These are phyloP conservation scores for Arge pagana DNA, from an alignment of 2,888 invertebrate genomes.

Conservation along the genomic window DNA sequence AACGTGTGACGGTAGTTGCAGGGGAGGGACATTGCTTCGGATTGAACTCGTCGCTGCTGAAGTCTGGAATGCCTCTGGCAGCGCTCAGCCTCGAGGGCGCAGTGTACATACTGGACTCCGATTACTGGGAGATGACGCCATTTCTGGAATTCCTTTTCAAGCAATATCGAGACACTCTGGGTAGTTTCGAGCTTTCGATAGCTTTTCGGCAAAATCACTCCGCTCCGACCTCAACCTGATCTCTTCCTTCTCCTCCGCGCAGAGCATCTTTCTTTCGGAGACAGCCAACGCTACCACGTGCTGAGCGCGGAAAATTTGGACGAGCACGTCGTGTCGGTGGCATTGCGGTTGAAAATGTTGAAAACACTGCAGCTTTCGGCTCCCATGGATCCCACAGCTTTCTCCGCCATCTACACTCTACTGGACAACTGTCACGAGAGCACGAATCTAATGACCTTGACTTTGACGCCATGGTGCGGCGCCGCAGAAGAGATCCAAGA, in stretches of 20 bases:
- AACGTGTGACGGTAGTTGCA: slow-evolving; percentile 6
- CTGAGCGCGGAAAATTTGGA: background rate
- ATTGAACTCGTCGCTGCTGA: slow-evolving; percentile 3
- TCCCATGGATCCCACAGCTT: slow-evolving; percentile 1
- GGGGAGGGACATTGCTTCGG: background rate
- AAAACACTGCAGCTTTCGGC: slow-evolving; percentile 19
- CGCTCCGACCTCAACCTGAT: background rate
- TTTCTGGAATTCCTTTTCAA: slow-evolving; percentile 10
- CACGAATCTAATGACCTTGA: background rate
- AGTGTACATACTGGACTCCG: background rate
- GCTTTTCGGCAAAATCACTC: background rate
- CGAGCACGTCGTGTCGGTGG: background rate
- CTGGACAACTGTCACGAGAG: slow-evolving; percentile 1
- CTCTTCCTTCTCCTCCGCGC: background rate
- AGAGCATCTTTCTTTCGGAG: slow-evolving; percentile 8
- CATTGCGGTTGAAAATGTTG: slow-evolving; percentile 6
- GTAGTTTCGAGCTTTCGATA: no score
- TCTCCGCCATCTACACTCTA: slow-evolving; percentile 4
- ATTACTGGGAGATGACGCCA: slow-evolving; percentile 14
- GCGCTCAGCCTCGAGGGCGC: slow-evolving; percentile 2
- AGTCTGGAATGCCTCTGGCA: slow-evolving; percentile 14
- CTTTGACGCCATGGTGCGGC: slow-evolving; percentile 12
- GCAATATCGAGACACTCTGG: slow-evolving; percentile 17
- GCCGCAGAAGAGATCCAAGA: slow-evolving; percentile 10
- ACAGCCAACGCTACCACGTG: background rate